A percentile compares a stretch with the other conserved stretches of the same genome.
Evolutionary conservation across 2,888 invertebrate species (phyloP).

Genomic region (Eupithecia vulgata): DNA sequence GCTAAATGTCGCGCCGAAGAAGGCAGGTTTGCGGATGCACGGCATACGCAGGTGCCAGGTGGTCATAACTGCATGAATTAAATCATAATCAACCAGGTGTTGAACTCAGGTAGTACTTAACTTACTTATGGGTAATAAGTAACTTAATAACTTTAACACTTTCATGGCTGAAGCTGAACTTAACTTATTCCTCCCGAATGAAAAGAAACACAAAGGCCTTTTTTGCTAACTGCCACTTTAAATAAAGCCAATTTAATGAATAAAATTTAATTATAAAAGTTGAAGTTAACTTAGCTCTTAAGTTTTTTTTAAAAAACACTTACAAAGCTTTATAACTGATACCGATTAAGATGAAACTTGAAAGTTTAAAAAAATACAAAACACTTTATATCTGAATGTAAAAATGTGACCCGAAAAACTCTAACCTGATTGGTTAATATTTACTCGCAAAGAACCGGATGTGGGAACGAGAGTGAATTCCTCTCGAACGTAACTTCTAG

Average conservation of each 20-base stretch:
- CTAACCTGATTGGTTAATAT: not conserved
- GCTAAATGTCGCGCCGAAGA: constrained; percentile 44
- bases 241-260: not conserved
- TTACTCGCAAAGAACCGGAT: constrained; percentile 50
- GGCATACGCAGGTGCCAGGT: constrained; percentile 64
- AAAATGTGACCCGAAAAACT: not conserved
- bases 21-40: constrained; percentile 58
- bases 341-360: not conserved
- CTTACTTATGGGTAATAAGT: too few species aligned
- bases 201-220: too few species aligned
- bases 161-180: too few species aligned
- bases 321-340: not conserved
- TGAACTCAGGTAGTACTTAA: not conserved
- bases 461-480: constrained; percentile 62
- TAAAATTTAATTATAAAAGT: not conserved
- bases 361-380: not conserved
- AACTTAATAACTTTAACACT: too few species aligned
- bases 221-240: not conserved
- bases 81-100: constrained; percentile 5
- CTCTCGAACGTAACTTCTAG: constrained; percentile 50
- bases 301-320: not conserved
- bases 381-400: not conserved
- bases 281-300: not conserved
- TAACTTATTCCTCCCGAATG: too few species aligned
- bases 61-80: constrained; percentile 11